Evolutionary conservation across 2,888 invertebrate genomes (phyloP), one percentile per base, ranked within the genome.

Genomic region (Blastobasis adustella): DNA sequence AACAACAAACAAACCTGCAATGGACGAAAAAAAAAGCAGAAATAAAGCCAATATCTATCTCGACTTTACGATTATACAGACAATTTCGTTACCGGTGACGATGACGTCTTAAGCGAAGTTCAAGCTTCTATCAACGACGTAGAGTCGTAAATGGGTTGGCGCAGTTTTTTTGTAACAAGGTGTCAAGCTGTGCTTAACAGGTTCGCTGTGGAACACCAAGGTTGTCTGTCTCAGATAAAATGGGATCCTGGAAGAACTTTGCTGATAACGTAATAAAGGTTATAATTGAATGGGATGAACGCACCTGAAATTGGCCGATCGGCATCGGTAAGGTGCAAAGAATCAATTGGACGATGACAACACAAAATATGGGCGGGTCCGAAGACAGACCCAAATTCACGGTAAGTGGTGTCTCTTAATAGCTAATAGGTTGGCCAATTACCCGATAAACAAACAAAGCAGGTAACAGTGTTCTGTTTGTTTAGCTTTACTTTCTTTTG

Each of bases 341-440:
- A 69, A 69, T 73, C 69, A 71, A 71, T 74, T 66, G 69, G 58
- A 64, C 62, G 76, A 62, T 75, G 76, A 76, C 76, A 76, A 67
- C 63, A 62, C 65, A 69, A 76, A 66, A 71, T 71, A 74, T 64
- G 56, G 59, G 55, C 50, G 53, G 42, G 38, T 57, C 48, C 49
- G 49, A 40, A 46, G 36, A 45, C 47, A 42, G 49, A 50, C 49
- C 8, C 40, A 51, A 60, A 63, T 54, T 61, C 61, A 63, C 60
- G 56, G 57, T 59, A 59, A 60, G 55, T 54, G 56, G 60, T 60
- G 60, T 23, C 45, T 51, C 49, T 51, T 9, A 37, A 6, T 7
- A 7, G 1, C 23, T 23, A 23, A 23, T 43, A 39, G 50, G 47
- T 45, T 53, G 53, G 45, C 47, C 47, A 53, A 37, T 23, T 23